A percentile compares a stretch with the other conserved stretches of the same genome.
phyloP scores from a whole-genome alignment of 2,797 vertebrate genomes.

The Basileuterus tristriatus region DNA sequence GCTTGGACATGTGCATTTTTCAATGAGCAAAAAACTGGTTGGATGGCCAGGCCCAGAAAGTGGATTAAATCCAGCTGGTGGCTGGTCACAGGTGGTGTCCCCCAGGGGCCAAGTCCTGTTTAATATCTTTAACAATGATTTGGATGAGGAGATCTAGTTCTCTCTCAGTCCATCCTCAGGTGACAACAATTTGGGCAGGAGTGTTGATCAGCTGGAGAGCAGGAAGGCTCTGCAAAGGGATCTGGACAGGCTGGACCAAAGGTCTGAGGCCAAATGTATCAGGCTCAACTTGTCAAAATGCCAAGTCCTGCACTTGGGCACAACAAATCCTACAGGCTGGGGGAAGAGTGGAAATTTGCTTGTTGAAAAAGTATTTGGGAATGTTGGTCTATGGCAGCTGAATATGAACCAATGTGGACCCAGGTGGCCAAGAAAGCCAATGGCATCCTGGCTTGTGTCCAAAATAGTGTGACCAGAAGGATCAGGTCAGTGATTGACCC shows the following conservation, averaged over 20 bases:
- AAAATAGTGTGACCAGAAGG: background rate
- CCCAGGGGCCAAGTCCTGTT: background rate
- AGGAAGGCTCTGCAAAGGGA: background rate
- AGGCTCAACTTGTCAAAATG: background rate
- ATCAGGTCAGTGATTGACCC: fast-evolving
- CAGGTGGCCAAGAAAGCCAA: background rate
- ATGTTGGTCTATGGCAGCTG: background rate
- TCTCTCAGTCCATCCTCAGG: background rate
- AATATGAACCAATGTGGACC: background rate
- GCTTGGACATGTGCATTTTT: background rate
- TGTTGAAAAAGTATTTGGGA: background rate
- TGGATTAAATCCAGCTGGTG: background rate
- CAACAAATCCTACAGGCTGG: background rate
- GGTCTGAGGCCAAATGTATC: background rate
- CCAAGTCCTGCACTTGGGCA: background rate
- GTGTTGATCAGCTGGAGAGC: background rate
- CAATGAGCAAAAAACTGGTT: background rate
- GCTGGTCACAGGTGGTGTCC: background rate
- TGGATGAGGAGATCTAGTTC: background rate
- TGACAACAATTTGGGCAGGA: background rate
- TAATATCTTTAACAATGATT: background rate
- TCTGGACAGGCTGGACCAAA: background rate
- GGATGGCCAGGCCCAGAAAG: background rate
- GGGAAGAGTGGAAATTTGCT: background rate
- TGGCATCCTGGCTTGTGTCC: background rate